Evolutionary conservation across 2,113 vertebrate genomes (phyloP).

Genomic region (Motacilla alba): DNA sequence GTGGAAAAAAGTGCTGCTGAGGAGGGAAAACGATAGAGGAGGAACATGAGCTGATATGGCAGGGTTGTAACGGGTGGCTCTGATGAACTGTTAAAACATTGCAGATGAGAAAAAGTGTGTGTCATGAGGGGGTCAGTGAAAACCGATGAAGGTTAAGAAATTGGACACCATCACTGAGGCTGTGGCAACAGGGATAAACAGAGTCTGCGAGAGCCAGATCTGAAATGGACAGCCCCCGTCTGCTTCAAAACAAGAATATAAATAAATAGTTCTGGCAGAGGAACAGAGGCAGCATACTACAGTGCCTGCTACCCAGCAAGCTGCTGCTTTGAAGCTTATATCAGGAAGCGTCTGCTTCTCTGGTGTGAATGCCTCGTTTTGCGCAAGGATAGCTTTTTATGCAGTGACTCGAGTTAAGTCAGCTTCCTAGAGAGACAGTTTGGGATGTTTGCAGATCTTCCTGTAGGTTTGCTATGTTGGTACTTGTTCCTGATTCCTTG

Average conservation of each 20-base stretch:
- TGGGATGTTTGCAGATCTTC: not conserved
- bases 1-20: not conserved
- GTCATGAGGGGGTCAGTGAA: constrained; percentile 9
- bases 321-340: constrained; percentile 39
- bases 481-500: not conserved
- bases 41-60: not conserved
- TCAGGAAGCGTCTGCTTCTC: constrained; percentile 19
- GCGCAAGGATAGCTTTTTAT: not conserved
- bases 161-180: constrained; percentile 42
- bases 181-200: constrained; percentile 45
- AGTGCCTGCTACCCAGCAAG: constrained; percentile 31
- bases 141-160: constrained; percentile 38
- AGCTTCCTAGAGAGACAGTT: not conserved
- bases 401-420: not conserved
- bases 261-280: constrained; percentile 53
- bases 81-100: constrained; percentile 17
- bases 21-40: not conserved
- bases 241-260: constrained; percentile 52
- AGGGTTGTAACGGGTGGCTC: not conserved
- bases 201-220: constrained; percentile 5
- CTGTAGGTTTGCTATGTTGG: not conserved
- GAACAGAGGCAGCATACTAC: constrained; percentile 34
- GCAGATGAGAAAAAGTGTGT: constrained; percentile 13
- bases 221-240: constrained; percentile 14
- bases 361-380: constrained; percentile 37